These are phyloP conservation scores for Heteromyza rotundicornis DNA, from an alignment of 2,888 invertebrate genomes.

Conservation along the genomic window DNA sequence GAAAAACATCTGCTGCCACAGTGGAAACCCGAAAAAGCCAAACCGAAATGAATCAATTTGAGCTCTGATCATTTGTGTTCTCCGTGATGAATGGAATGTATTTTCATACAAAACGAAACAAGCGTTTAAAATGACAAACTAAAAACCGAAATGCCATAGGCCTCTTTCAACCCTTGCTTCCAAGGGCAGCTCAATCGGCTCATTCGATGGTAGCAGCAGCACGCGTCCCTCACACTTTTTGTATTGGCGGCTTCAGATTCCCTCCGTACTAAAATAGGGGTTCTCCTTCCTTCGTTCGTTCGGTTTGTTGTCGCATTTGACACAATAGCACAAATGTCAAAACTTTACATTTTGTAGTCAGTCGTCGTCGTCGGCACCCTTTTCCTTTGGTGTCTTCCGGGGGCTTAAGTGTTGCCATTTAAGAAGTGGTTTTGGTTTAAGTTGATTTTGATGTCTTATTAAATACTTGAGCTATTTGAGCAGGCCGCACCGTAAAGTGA, in stretches of 20 bases:
- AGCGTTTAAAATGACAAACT: constrained; percentile 29
- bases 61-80: constrained; percentile 42
- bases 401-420: constrained; percentile 21
- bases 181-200: background rate
- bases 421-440: constrained; percentile 28
- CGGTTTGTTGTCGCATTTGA: too few relatives aligned
- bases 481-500: background rate
- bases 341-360: constrained; percentile 32
- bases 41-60: constrained; percentile 52
- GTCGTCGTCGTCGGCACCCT: constrained; percentile 30
- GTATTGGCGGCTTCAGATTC: background rate
- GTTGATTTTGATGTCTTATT: constrained; percentile 50
- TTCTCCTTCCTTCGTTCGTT: too few relatives aligned
- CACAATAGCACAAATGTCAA: constrained; percentile 35
- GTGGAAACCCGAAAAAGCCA: constrained; percentile 10
- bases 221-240: constrained; percentile 30
- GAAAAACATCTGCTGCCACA: constrained; percentile 46
- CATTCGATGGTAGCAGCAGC: constrained; percentile 7
- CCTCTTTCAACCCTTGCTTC: constrained; percentile 27
- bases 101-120: too few relatives aligned
- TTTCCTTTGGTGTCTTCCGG: background rate
- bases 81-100: constrained; percentile 25
- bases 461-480: constrained; percentile 26
- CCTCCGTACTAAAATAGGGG: background rate
- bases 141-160: constrained; percentile 25